Conservation (phyloP, 2,797 vertebrate species). For the Manis pentadactyla region DNA sequence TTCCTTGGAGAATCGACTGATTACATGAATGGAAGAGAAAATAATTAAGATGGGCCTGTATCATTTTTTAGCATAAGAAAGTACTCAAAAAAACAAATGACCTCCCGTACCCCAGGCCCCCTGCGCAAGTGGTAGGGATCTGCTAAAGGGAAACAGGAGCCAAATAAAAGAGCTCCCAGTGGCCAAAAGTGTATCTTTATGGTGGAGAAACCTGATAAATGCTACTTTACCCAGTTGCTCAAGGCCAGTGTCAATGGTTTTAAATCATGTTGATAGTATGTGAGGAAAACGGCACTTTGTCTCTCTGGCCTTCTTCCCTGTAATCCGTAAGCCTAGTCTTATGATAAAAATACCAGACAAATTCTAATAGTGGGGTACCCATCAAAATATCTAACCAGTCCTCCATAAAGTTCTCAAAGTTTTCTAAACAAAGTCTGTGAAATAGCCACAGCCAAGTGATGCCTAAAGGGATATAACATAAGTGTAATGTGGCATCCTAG, state of each 20-base stretch:
- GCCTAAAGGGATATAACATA: neutral
- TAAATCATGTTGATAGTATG: fast-evolving
- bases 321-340: neutral
- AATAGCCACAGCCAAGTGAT: neutral
- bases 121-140: neutral
- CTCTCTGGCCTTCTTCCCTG: neutral
- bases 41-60: neutral
- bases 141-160: neutral
- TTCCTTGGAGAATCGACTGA: neutral
- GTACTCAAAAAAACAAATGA: neutral
- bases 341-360: neutral
- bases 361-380: neutral
- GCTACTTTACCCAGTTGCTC: neutral
- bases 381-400: neutral
- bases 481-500: neutral
- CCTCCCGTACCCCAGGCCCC: too few relatives aligned
- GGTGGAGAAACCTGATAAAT: neutral
- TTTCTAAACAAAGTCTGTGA: neutral
- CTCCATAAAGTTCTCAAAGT: neutral
- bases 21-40: neutral
- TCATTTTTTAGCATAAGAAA: neutral
- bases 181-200: neutral
- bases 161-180: neutral
- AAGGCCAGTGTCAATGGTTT: neutral
- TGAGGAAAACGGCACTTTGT: neutral